A percentile compares a stretch with the other conserved stretches of the same genome.
phyloP scores from a whole-genome alignment of 2,113 vertebrate genomes.

The Numenius arquata region DNA sequence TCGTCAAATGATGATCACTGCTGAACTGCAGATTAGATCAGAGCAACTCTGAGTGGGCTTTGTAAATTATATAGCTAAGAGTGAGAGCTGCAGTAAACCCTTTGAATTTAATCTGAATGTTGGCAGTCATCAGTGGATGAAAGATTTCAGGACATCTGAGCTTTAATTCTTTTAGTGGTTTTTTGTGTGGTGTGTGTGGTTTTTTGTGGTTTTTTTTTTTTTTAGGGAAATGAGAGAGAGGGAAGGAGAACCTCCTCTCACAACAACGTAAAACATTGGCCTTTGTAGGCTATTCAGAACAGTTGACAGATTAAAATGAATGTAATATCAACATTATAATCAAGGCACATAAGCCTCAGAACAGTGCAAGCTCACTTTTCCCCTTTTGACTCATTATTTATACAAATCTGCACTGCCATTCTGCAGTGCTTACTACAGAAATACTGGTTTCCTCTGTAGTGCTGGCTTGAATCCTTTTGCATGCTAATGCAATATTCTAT shows the following conservation, averaged over 20 bases:
- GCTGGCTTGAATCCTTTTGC: constrained; percentile 26
- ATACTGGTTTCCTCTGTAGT: background rate
- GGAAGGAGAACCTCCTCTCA: background rate
- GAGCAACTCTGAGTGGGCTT: constrained; percentile 38
- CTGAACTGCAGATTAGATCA: constrained; percentile 60
- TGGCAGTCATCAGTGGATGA: constrained; percentile 51
- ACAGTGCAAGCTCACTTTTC: constrained; percentile 14
- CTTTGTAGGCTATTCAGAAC: constrained; percentile 20
- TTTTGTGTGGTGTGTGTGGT: background rate
- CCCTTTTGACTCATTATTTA: constrained; percentile 30
- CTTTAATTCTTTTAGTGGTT: background rate
- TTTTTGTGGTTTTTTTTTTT: background rate
- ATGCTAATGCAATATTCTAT: constrained; percentile 64
- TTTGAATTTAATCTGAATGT: constrained; percentile 65
- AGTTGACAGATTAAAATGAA: constrained; percentile 10
- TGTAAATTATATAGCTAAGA: constrained; percentile 55
- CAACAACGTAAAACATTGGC: background rate
- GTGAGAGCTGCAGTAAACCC: constrained; percentile 36
- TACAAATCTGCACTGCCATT: background rate
- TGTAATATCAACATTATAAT: constrained; percentile 33
- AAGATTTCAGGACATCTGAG: constrained; percentile 50
- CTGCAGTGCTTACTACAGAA: background rate
- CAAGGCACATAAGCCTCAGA: constrained; percentile 19
- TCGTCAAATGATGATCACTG: constrained; percentile 49
- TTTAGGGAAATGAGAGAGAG: background rate